Evolutionary conservation across 2,113 vertebrate species (phyloP).

Genomic region (Pycnonotus jocosus): DNA sequence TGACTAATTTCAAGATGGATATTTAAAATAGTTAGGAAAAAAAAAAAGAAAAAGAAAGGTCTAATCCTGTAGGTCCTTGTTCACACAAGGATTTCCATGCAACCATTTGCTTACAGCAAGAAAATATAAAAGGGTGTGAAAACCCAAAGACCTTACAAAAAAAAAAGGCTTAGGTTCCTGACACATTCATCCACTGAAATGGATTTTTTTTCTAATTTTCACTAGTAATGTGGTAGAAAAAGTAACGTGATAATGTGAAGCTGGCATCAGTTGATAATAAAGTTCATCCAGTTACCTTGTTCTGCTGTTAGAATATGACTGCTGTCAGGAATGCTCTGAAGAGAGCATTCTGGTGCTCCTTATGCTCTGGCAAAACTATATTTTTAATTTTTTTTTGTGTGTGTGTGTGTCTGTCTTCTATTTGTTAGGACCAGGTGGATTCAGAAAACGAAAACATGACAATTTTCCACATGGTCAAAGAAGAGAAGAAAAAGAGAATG

Average conservation of each 20-base stretch:
- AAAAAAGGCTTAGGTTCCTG: background rate
- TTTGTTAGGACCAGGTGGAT: conserved; percentile 73
- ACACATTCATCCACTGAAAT: background rate
- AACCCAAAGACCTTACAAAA: background rate
- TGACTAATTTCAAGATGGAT: background rate
- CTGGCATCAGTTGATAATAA: background rate
- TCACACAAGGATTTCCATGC: background rate
- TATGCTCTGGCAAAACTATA: background rate
- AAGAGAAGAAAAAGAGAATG: conserved; percentile 72
- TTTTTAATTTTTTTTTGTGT: background rate
- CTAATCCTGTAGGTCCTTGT: background rate
- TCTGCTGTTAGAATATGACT: background rate
- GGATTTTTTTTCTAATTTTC: background rate
- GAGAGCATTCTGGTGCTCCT: background rate
- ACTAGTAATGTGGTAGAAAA: background rate
- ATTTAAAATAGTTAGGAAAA: background rate
- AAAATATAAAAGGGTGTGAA: background rate
- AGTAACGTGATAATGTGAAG: background rate
- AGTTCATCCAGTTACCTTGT: background rate
- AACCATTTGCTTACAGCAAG: background rate
- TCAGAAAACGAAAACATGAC: conserved; percentile 82
- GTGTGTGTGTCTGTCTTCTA: background rate
- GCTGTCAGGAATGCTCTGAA: background rate
- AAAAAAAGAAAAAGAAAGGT: background rate
- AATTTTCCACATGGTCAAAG: conserved; percentile 70